Conservation (phyloP, 1,140 invertebrate genomes). For the Pectinophora gossypiella region DNA sequence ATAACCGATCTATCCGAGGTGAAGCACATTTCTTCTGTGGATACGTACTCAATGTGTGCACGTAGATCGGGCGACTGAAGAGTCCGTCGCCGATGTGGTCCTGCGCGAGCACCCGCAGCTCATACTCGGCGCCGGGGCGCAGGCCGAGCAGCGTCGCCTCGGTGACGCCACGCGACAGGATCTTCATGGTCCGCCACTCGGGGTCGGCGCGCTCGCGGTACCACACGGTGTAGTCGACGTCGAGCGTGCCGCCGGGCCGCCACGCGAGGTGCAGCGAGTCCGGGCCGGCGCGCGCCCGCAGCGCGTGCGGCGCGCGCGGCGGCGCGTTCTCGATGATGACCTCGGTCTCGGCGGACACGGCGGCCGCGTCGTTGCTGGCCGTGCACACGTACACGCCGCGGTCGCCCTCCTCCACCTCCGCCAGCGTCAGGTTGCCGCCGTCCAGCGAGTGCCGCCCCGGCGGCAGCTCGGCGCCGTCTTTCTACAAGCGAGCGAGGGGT, state of each 20-base stretch:
- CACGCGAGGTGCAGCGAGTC: slow-evolving; percentile 89
- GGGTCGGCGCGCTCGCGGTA: slow-evolving; percentile 82
- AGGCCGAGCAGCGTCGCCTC: slow-evolving; percentile 88
- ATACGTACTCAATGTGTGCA: slow-evolving; percentile 49
- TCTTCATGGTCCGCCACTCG: slow-evolving; percentile 86
- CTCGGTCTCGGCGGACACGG: slow-evolving; percentile 89
- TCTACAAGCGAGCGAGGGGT: slow-evolving; percentile 82
- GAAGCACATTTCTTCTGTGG: too few relatives aligned
- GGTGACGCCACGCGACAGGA: slow-evolving; percentile 81
- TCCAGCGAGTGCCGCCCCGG: slow-evolving; percentile 81
- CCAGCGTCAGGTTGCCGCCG: slow-evolving; percentile 92
- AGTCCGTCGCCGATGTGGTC: slow-evolving; percentile 91
- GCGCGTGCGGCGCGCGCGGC: slow-evolving; percentile 93
- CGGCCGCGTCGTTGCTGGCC: slow-evolving; percentile 94
- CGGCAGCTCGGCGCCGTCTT: slow-evolving; percentile 85
- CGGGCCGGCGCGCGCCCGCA: slow-evolving; percentile 86
- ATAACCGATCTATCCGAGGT: too few relatives aligned
- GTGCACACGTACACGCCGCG: slow-evolving; percentile 94
- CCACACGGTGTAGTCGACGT: slow-evolving; percentile 91
- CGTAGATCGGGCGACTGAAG: slow-evolving; percentile 89
- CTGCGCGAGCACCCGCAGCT: slow-evolving; percentile 93
- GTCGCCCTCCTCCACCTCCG: slow-evolving; percentile 88
- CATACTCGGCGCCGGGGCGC: slow-evolving; percentile 86
- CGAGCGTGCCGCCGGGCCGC: slow-evolving; percentile 86
- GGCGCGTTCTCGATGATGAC: slow-evolving; percentile 91